A percentile compares a stretch with the other conserved stretches of the same genome.
Evolutionary conservation across 1,140 invertebrate genomes (phyloP).

Genomic region (Tetramorium simillimum): DNA sequence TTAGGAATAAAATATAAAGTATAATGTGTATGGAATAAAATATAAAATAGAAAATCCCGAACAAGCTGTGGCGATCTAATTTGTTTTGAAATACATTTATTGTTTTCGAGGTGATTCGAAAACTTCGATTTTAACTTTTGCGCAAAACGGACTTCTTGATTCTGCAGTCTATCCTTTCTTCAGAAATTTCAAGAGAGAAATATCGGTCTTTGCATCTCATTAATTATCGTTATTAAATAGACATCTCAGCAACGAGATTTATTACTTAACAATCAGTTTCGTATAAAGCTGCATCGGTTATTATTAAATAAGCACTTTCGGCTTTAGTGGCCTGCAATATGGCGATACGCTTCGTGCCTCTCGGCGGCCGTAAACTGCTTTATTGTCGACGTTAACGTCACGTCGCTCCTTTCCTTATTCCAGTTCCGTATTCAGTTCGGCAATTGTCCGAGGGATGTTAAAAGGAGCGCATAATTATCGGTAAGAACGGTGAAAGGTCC

Average conservation of each 20-base stretch:
- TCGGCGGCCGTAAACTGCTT: not conserved
- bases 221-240: not conserved
- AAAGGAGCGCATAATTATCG: conserved; percentile 60
- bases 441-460: conserved; percentile 39
- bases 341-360: not conserved
- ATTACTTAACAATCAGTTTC: not conserved
- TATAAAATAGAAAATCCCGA: not conserved
- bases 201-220: not conserved
- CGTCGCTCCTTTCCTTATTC: not conserved
- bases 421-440: conserved; percentile 8
- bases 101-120: not conserved
- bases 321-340: not conserved
- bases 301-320: conserved; percentile 9
- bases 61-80: not conserved
- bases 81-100: not conserved
- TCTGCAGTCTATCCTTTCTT: not conserved
- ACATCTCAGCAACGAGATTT: not conserved
- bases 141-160: not conserved
- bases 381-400: conserved; percentile 18
- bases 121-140: not conserved
- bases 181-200: not conserved
- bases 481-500: conserved; percentile 73
- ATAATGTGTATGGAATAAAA: not conserved
- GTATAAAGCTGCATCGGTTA: not conserved
- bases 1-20: not conserved